phyloP scores from a whole-genome alignment of 2,113 vertebrate species.

The Ctenomys sociabilis region DNA sequence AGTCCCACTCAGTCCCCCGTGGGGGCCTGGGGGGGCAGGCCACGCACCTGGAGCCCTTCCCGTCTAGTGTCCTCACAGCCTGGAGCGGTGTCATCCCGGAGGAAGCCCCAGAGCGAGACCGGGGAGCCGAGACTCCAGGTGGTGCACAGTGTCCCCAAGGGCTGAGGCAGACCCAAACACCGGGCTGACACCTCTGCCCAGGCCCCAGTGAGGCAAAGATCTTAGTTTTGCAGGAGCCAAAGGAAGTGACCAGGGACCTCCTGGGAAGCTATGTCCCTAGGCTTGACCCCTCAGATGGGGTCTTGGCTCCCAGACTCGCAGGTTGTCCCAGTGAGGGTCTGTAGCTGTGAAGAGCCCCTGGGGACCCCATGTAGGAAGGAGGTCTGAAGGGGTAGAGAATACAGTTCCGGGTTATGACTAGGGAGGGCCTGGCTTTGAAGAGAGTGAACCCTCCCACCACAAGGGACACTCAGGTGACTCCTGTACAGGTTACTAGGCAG shows the following conservation, averaged over 20 bases:
- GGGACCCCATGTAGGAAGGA: no score
- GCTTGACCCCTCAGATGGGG: neutral
- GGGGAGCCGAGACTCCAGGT: neutral
- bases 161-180: no score
- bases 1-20: neutral
- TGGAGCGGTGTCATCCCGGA: neutral
- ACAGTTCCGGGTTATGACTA: rapidly evolving
- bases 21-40: no score
- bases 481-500: rapidly evolving
- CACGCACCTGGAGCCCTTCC: neutral
- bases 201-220: neutral
- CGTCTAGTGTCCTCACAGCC: rapidly evolving
- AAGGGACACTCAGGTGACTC: neutral
- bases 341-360: neutral
- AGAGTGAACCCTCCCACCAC: rapidly evolving
- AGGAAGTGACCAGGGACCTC: neutral
- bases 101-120: neutral
- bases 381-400: neutral
- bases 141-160: neutral
- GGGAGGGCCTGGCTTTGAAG: neutral
- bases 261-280: neutral
- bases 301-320: neutral
- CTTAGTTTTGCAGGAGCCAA: neutral
- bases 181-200: no score
- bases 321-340: neutral